Evolutionary conservation across 2,888 invertebrate species (phyloP), one percentile per base, ranked within the genome.

Genomic region (Cerastis leucographa): DNA sequence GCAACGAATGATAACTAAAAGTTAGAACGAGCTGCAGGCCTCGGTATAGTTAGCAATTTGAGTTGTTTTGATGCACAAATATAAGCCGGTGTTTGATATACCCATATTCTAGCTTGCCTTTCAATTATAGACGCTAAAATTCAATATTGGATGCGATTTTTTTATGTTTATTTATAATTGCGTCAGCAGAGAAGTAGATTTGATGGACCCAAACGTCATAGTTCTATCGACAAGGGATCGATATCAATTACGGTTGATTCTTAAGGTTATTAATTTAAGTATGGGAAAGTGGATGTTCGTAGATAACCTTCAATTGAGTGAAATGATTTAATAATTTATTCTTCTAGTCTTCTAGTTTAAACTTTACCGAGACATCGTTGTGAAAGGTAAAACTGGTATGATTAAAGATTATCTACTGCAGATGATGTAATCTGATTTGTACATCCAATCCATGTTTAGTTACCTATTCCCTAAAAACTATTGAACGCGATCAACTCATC

Each of bases 1-100:
- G 79, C 56, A 74, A 71, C 66, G 71, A 76, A 66, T 69, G 65
- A 66, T 65, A 71, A 89, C 84, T 87, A 84, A 85, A 64, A 70
- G 64, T 65, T 76, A 72, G 72, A 66, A 69, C 56, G 44, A 75
- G 42, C 68, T 66, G 65, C 42, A 80, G 64, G 51, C 71, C 65
- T 19, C 46, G 19, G n/a, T 44, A 42, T 65, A 62, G 75, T 42
- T 67, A 69, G 19, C n/a, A 67, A 59, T 19, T 61, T 35, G 61
- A 0, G 11, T 35, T 35, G 61, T 61, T 35, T 84, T 68, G 86
- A 77, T 80, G 66, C 70, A 83, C 25, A 78, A 75, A 74, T 76
- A 65, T 76, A 49, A 59, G 76, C 80, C 76, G 67, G 69, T 46
- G 14, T 74, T 59, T 75, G 40, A 9, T 25, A 46, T 25, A 8